phyloP scores from a whole-genome alignment of 2,888 invertebrate species.

The Pedicia rivosa region DNA sequence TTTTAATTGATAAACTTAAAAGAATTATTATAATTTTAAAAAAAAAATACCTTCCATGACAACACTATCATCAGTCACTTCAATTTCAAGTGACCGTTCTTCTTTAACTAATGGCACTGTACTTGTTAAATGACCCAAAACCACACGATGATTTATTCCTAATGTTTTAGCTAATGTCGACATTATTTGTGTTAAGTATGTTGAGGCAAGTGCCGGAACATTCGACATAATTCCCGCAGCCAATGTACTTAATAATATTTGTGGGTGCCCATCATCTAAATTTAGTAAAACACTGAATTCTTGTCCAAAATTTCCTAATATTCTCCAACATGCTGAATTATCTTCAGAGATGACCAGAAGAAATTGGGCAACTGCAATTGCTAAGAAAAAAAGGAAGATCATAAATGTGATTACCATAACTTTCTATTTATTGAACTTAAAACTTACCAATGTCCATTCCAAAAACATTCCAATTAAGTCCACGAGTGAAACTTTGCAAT shows the following conservation, averaged over 20 bases:
- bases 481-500: conserved; percentile 40
- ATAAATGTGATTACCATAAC: not conserved
- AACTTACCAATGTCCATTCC: conserved; percentile 32
- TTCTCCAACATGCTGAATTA: conserved; percentile 39
- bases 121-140: conserved; percentile 35
- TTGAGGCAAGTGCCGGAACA: conserved; percentile 32
- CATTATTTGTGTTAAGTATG: conserved; percentile 35
- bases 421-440: conserved; percentile 5
- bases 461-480: conserved; percentile 39
- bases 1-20: too few relatives aligned
- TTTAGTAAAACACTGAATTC: conserved; percentile 31
- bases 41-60: conserved; percentile 2
- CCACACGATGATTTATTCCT: conserved; percentile 35
- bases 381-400: conserved; percentile 11
- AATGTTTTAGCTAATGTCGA: conserved; percentile 36
- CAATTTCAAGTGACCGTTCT: conserved; percentile 13
- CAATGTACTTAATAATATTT: conserved; percentile 36
- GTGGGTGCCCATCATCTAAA: conserved; percentile 26
- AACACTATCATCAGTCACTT: conserved; percentile 10
- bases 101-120: conserved; percentile 27
- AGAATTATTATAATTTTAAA: not conserved
- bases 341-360: conserved; percentile 56
- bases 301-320: conserved; percentile 35
- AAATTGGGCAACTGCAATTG: conserved; percentile 44
- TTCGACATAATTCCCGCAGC: conserved; percentile 42